Evolutionary conservation across 2,113 vertebrate genomes (phyloP), one percentile per base, ranked within the genome.

Genomic region (Prionailurus viverrinus): DNA sequence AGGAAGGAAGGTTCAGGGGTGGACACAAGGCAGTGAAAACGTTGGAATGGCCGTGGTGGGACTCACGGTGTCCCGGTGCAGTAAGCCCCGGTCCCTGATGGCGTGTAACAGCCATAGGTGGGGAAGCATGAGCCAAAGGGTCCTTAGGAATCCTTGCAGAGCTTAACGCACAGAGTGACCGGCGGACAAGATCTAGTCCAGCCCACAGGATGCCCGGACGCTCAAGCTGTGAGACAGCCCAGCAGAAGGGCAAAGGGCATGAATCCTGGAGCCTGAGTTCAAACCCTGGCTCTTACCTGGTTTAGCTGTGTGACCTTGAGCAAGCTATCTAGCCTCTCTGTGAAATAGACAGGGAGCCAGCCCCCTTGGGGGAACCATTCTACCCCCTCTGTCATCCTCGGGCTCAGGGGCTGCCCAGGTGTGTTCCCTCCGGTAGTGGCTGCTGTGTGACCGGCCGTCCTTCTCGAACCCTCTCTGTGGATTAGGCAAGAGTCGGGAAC

Each of bases 191-290:
- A 31, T 33, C 53, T 23, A 58, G 41, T 19, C 45, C 45, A 18
- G 12, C 51, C 51, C 0, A 5, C 3, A 10, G 41, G 21, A 16
- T 2, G 19, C 55, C 12, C 3, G 12, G 55, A n/a, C 41, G 4
- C 16, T 12, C 15, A 10, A n/a, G 58, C 10, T 21, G 10, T 7
- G 18, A 27, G 33, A 14, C 10, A 55, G 69, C 23, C 15, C 11
- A 63, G 58, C 41, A 71, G 45, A 19, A 13, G 7, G 3, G 41
- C 19, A 55, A 41, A 53, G 3, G 65, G 5, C 23, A 18, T n/a
- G 65, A 23, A 6, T 39, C 66, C 89, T 68, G 45, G 48, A 10
- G 36, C 19, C 83, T 58, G 8, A 71, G 53, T 14, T 79, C 65
- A 66, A 36, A 58, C 27, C 21, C 31, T 45, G 36, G 61, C 48